phyloP scores from a whole-genome alignment of 2,888 invertebrate species.

The Buathra laborator region DNA sequence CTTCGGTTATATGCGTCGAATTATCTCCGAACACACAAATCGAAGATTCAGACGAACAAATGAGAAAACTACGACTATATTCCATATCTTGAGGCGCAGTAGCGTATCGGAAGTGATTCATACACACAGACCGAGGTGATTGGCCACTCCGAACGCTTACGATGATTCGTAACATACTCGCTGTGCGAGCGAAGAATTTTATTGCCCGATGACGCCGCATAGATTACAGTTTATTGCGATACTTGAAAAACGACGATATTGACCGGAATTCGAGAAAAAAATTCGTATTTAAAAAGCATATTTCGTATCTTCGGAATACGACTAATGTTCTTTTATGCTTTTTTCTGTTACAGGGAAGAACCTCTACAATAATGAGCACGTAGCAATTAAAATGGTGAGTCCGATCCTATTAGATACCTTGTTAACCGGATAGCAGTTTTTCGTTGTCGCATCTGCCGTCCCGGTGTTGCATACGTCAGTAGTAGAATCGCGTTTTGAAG shows the following conservation, averaged over 20 bases:
- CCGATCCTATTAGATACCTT: constrained; percentile 48
- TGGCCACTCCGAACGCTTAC: constrained; percentile 20
- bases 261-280: neutral
- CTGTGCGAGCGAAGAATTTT: constrained; percentile 36
- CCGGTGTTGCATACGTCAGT: constrained; percentile 49
- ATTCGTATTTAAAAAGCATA: neutral
- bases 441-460: neutral
- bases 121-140: constrained; percentile 30
- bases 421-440: constrained; percentile 53
- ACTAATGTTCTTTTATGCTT: constrained; percentile 24
- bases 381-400: constrained; percentile 98
- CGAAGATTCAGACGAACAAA: neutral
- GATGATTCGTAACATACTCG: constrained; percentile 4
- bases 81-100: constrained; percentile 2
- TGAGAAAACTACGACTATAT: constrained; percentile 20
- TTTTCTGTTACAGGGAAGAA: constrained; percentile 95
- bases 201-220: neutral
- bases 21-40: neutral
- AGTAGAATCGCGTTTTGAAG: constrained; percentile 34
- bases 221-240: neutral
- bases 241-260: neutral
- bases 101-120: constrained; percentile 56
- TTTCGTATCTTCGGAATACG: neutral
- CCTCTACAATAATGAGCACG: constrained; percentile 99
- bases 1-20: neutral